Evolutionary conservation across 2,113 vertebrate genomes (phyloP).

Genomic region (Saimiri boliviensis): DNA sequence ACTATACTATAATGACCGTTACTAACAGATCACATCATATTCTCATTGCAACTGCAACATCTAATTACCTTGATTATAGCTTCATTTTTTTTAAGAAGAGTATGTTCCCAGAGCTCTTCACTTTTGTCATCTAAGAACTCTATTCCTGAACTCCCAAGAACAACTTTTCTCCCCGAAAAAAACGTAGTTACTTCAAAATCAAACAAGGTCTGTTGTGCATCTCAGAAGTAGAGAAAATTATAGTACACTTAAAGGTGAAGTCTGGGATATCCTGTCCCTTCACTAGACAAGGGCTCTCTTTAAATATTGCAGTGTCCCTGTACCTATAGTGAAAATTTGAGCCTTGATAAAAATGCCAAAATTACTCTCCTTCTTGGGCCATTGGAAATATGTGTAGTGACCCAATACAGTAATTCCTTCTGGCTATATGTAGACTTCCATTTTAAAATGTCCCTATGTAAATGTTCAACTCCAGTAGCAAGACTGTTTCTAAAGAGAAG

Average conservation of each 20-base stretch:
- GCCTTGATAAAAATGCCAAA: neutral
- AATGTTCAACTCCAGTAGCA: neutral
- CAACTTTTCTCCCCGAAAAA: neutral
- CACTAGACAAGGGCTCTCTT: neutral
- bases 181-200: neutral
- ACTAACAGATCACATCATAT: neutral
- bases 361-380: neutral
- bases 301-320: neutral
- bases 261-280: neutral
- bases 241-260: neutral
- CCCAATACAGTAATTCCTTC: neutral
- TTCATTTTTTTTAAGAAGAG: neutral
- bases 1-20: neutral
- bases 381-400: neutral
- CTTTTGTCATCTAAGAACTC: neutral
- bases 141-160: neutral
- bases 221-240: neutral
- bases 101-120: neutral
- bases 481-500: neutral
- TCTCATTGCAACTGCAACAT: neutral
- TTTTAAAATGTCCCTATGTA: neutral
- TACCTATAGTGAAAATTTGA: neutral
- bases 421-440: neutral
- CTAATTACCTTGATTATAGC: neutral
- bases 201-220: neutral